phyloP scores from a whole-genome alignment of 2,113 vertebrate species.

The Penelope pileata region DNA sequence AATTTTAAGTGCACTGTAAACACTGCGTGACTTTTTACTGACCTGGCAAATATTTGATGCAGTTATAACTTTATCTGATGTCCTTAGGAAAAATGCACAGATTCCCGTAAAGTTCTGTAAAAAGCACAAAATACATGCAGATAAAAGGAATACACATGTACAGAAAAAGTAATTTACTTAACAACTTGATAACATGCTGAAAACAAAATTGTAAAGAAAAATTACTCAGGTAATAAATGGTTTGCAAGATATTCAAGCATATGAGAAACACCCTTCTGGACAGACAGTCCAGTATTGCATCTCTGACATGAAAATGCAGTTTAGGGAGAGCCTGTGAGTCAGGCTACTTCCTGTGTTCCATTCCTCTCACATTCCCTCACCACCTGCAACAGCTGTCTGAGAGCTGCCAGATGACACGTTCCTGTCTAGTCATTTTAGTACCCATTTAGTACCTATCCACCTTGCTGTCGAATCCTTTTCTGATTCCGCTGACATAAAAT shows the following conservation, averaged over 20 bases:
- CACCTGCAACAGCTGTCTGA: background rate
- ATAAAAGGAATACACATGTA: background rate
- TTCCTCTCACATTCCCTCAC: background rate
- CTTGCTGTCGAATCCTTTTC: background rate
- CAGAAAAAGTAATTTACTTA: background rate
- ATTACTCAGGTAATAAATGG: background rate
- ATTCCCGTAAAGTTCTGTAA: constrained; percentile 77
- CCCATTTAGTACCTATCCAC: background rate
- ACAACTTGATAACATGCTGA: background rate
- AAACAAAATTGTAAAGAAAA: background rate
- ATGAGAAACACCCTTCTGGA: background rate
- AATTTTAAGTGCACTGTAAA: background rate
- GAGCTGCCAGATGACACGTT: background rate
- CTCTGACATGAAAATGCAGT: background rate
- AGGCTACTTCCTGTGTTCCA: background rate
- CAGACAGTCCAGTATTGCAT: background rate
- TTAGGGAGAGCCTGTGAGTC: background rate
- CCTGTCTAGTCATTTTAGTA: background rate
- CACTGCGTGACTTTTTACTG: background rate
- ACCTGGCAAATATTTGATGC: constrained; percentile 82
- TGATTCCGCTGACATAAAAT: background rate
- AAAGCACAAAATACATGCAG: background rate
- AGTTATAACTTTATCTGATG: constrained; percentile 76
- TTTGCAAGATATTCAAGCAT: background rate
- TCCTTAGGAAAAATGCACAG: constrained; percentile 84